Base-by-base conservation (phyloP, 2,888 invertebrate species). In the Agrochola litura region DNA sequence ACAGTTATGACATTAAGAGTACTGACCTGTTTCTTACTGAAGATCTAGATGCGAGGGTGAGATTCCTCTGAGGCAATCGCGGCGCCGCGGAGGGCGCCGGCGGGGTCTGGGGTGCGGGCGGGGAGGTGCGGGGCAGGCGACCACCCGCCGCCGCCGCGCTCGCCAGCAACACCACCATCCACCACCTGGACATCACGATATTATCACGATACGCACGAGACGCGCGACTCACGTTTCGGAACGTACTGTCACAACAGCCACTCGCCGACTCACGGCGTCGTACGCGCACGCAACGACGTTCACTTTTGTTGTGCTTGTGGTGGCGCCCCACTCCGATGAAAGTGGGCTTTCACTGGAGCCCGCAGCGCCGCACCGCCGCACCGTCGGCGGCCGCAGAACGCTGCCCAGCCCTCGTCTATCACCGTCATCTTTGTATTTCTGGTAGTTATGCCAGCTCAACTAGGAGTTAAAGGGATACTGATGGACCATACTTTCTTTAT, bases 21-120 rank as follows among this genome's bases (percentile, higher is more conserved):
- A 95, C 95, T 95, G 90, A 96, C 96, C 96, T 96, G 94, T 96
- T 96, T 91, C 96, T 92, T 81, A 96, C 93, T 64, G 96, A 94
- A 84, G 95, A 93, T 77, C 96, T 93, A 86, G 95, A 92, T 65
- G 96, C 93, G 76, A 96, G 95, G 90, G 96, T 96, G 88, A 95
- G 93, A 88, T 96, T 96, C 92, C 96, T 94, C 83, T 92, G 95
- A 79, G 95, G 95, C 69, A 95, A 92, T 49, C 94, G 92, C 95
- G 95, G 97, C 86, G 97, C 97, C 84, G 97, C 95, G 72, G 97
- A 86, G 95, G 94, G 97, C 86, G 97, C 97, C 91, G 97, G 97
- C 86, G 97, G 93, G 66, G 97, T 95, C 85, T 97, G 93, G 89
- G 97, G 92, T 87, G 92, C 93, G 89, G 94, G 92, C 90, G 92